A percentile compares a stretch with the other conserved stretches of the same genome.
Evolutionary conservation across 1,140 invertebrate genomes (phyloP).

Genomic region (Habropoda laboriosa): DNA sequence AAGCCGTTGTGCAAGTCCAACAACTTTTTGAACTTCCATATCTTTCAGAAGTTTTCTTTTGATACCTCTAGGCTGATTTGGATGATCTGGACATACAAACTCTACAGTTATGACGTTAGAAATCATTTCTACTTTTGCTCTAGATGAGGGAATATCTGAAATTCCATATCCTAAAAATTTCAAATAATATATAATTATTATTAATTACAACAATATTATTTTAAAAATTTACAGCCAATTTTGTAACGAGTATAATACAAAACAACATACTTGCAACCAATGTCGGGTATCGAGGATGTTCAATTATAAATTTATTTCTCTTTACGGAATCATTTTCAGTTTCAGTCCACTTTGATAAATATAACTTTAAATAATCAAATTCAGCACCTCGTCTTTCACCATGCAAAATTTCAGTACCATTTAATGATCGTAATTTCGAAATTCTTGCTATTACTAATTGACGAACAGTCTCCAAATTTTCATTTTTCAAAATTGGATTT

Average conservation of each 20-base stretch:
- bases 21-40: constrained; percentile 92
- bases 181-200: constrained; percentile 41
- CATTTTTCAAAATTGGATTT: constrained; percentile 87
- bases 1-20: constrained; percentile 87
- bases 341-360: constrained; percentile 88
- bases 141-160: constrained; percentile 87
- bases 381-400: constrained; percentile 91
- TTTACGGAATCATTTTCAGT: constrained; percentile 79
- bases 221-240: constrained; percentile 53
- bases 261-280: constrained; percentile 83
- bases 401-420: constrained; percentile 85
- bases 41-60: constrained; percentile 88
- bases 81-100: constrained; percentile 82
- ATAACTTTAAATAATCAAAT: constrained; percentile 93
- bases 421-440: constrained; percentile 84
- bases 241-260: constrained; percentile 79
- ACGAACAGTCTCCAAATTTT: constrained; percentile 86
- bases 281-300: constrained; percentile 89
- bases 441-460: constrained; percentile 90
- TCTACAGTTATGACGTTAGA: constrained; percentile 87
- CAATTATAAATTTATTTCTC: constrained; percentile 84
- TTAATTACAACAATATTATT: constrained; percentile 52
- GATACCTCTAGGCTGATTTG: constrained; percentile 82
- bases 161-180: constrained; percentile 89
- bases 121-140: constrained; percentile 85